Conservation (phyloP, 2,888 invertebrate species). For the Drosophila meridiana region DNA sequence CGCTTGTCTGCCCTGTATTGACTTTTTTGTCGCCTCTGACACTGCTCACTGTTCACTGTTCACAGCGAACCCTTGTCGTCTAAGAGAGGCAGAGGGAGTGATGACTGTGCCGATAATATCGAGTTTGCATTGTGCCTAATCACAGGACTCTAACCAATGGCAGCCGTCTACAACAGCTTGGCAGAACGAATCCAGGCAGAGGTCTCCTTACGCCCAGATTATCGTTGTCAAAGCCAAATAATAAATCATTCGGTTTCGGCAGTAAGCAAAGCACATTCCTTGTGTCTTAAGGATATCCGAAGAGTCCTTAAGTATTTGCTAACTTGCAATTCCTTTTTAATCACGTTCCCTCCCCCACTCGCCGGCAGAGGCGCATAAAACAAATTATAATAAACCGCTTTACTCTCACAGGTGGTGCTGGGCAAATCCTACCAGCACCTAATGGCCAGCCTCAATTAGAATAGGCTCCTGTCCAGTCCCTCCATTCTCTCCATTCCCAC, state of each 20-base stretch:
- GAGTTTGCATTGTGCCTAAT: slow-evolving; percentile 48
- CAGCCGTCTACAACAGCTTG: slow-evolving; percentile 25
- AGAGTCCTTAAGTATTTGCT: slow-evolving; percentile 14
- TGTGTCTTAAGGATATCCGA: neutral
- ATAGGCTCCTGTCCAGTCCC: slow-evolving; percentile 3
- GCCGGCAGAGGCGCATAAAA: neutral
- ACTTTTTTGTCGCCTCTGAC: slow-evolving; percentile 56
- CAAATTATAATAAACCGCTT: slow-evolving; percentile 7
- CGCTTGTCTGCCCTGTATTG: slow-evolving; percentile 48
- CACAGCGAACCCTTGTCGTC: slow-evolving; percentile 55
- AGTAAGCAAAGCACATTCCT: neutral
- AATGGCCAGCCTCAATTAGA: slow-evolving; percentile 30
- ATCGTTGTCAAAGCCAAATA: slow-evolving; percentile 57
- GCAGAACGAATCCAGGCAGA: slow-evolving; percentile 34
- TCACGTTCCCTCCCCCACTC: neutral
- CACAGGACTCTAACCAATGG: slow-evolving; percentile 25
- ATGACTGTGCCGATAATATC: slow-evolving; percentile 56
- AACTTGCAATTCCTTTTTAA: slow-evolving; percentile 5
- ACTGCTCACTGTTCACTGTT: slow-evolving; percentile 7
- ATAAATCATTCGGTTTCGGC: slow-evolving; percentile 63
- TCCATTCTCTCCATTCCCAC: neutral
- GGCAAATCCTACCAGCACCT: slow-evolving; percentile 36
- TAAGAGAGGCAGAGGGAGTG: slow-evolving; percentile 9
- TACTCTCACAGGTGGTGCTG: slow-evolving; percentile 31
- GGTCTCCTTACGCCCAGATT: slow-evolving; percentile 48